Conservation (phyloP, 2,888 invertebrate species). For the Drosophila aldrichi region DNA sequence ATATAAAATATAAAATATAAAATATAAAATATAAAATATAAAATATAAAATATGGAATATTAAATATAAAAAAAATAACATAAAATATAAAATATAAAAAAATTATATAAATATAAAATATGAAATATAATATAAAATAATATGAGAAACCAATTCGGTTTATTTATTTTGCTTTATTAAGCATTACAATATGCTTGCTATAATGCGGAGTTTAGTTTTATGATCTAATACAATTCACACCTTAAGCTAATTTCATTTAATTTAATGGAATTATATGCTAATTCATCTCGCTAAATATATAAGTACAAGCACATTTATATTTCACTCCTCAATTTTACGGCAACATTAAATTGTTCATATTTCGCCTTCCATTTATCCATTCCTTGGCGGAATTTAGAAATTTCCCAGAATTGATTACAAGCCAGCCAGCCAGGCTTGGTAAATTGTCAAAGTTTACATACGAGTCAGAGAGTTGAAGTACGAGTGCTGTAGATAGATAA, state of each 20-base stretch:
- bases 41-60: background rate
- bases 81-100: too few relatives aligned
- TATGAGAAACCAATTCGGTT: too few relatives aligned
- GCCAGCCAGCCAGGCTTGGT: constrained; percentile 7
- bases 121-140: too few relatives aligned
- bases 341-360: background rate
- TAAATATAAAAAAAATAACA: background rate
- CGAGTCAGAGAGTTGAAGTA: background rate
- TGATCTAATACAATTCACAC: too few relatives aligned
- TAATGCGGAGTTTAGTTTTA: too few relatives aligned
- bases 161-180: too few relatives aligned
- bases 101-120: too few relatives aligned
- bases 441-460: constrained; percentile 11
- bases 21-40: background rate
- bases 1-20: background rate
- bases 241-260: too few relatives aligned
- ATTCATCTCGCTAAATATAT: background rate
- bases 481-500: constrained; percentile 40
- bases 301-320: background rate
- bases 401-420: constrained; percentile 36
- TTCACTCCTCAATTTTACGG: background rate
- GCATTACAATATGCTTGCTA: too few relatives aligned
- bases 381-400: background rate
- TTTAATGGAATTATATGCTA: too few relatives aligned
- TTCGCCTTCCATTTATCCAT: background rate